These are phyloP conservation scores for Herpailurus yagouaroundi DNA, from an alignment of 2,113 vertebrate species.

Conservation along the genomic window DNA sequence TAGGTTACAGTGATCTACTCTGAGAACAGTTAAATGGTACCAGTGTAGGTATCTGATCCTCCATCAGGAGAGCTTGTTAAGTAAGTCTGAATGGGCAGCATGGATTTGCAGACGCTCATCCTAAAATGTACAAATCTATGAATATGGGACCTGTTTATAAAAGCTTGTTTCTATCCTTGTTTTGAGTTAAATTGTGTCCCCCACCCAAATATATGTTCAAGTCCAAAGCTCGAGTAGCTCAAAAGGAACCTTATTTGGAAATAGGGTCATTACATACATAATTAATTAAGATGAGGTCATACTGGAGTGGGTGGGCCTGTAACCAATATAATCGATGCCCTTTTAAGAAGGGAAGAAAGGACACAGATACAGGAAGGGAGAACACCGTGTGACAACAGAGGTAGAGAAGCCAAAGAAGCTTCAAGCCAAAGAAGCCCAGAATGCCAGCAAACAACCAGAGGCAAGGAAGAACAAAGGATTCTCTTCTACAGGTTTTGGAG, in stretches of 20 bases:
- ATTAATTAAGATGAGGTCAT: neutral
- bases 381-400: too few species aligned
- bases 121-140: neutral
- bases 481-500: neutral
- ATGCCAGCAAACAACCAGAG: neutral
- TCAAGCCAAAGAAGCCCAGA: neutral
- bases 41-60: neutral
- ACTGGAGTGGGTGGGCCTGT: too few species aligned
- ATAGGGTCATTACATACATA: neutral
- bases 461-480: neutral
- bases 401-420: neutral
- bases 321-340: neutral
- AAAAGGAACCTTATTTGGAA: neutral
- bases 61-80: neutral
- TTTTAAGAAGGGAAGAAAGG: neutral
- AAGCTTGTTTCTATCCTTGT: neutral
- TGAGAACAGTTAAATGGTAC: neutral
- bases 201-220: neutral
- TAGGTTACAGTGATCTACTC: neutral
- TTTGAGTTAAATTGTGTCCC: neutral
- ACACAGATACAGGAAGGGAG: neutral
- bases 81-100: neutral
- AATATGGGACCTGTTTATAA: neutral
- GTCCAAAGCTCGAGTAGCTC: neutral
- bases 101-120: neutral